Percentiles rank a stretch among this genome's conserved stretches.
Evolutionary conservation across 2,888 invertebrate species (phyloP).

Genomic region (Cephus sareptanus): DNA sequence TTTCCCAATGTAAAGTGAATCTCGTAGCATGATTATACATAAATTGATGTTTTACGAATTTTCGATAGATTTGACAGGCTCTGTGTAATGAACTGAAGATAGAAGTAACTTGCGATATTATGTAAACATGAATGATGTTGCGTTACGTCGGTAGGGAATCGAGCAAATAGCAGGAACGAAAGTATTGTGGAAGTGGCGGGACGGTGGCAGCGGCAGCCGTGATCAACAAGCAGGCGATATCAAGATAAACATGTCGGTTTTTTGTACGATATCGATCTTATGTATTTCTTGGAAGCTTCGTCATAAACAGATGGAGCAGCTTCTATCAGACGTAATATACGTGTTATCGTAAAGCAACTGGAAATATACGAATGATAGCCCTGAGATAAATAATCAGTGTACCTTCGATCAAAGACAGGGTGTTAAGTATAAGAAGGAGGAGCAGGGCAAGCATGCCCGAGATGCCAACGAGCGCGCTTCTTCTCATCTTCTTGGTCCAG

Average conservation of each 20-base stretch:
- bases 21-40: background rate
- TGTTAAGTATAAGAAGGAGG: conserved; percentile 50
- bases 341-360: background rate
- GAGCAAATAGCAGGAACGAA: background rate
- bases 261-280: conserved; percentile 8
- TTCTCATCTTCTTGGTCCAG: conserved; percentile 41
- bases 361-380: background rate
- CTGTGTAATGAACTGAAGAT: background rate
- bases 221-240: conserved; percentile 5
- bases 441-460: conserved; percentile 50
- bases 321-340: background rate
- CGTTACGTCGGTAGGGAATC: background rate
- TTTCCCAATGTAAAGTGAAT: background rate
- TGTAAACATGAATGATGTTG: background rate
- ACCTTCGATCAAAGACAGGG: conserved; percentile 51
- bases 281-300: background rate
- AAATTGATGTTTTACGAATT: background rate
- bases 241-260: conserved; percentile 6
- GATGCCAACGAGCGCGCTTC: conserved; percentile 38
- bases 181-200: background rate
- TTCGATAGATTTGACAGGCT: background rate
- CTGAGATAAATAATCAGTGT: conserved; percentile 22
- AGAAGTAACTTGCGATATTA: background rate
- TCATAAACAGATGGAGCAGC: background rate
- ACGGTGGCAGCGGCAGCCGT: background rate